Percentiles rank a stretch among this genome's conserved stretches.
Evolutionary conservation across 1,140 invertebrate genomes (phyloP).

Genomic region (Zeugodacus cucurbitae): DNA sequence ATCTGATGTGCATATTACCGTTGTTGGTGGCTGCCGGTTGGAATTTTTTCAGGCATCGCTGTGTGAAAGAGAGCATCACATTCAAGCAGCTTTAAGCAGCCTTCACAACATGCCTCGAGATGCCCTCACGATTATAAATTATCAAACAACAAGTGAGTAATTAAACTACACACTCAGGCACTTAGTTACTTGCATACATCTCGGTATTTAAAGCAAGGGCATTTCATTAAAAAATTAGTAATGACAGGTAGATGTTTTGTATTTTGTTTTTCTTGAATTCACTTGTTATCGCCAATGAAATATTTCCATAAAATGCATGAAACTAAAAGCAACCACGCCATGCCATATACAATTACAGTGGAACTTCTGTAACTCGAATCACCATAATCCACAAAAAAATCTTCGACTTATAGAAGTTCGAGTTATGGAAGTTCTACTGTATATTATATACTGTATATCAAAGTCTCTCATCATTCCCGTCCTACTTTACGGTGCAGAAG

Average conservation of each 20-base stretch:
- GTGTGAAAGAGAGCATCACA: conserved; percentile 21
- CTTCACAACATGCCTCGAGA: background rate
- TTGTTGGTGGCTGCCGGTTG: background rate
- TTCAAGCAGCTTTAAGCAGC: background rate
- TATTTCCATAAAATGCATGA: background rate
- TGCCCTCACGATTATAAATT: background rate
- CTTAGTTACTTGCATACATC: background rate
- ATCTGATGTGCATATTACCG: background rate
- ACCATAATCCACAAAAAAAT: too few relatives aligned
- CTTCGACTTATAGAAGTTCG: too few relatives aligned
- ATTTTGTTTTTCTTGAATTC: background rate
- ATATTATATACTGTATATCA: too few relatives aligned
- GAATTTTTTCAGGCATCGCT: background rate
- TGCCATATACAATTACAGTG: too few relatives aligned
- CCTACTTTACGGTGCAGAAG: too few relatives aligned
- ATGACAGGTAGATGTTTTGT: too few relatives aligned
- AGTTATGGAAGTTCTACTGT: too few relatives aligned
- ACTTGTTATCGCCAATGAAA: background rate
- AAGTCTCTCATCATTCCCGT: too few relatives aligned
- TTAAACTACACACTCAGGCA: background rate
- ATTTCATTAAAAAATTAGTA: too few relatives aligned
- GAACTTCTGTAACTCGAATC: too few relatives aligned
- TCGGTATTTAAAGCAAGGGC: too few relatives aligned
- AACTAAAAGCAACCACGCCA: too few relatives aligned
- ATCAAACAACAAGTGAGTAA: conserved; percentile 25